Conservation (phyloP, 1,140 invertebrate genomes). For the Antheraea mylitta region DNA sequence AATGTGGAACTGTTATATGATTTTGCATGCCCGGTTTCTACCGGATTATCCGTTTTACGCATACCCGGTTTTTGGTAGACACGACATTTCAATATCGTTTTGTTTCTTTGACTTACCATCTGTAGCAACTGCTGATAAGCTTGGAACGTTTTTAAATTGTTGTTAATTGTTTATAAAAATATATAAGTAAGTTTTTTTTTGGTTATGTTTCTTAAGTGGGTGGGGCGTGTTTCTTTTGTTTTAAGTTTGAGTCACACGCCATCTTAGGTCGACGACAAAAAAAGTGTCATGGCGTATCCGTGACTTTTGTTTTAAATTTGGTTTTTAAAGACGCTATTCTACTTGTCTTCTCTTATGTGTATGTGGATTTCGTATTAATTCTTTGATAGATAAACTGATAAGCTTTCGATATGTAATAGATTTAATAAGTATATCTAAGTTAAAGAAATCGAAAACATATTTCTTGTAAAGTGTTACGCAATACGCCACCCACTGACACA, state of each 20-base stretch:
- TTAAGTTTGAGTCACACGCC: slow-evolving; percentile 62
- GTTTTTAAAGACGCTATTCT: not conserved
- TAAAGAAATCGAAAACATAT: not conserved
- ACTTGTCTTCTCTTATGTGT: not conserved
- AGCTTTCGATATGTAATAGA: not conserved
- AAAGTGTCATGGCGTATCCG: slow-evolving; percentile 71
- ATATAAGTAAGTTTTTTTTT: slow-evolving; percentile 26
- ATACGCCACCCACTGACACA: slow-evolving; percentile 1
- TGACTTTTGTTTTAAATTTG: slow-evolving; percentile 56
- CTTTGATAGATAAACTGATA: not conserved
- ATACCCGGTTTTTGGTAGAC: not conserved
- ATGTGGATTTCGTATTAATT: not conserved
- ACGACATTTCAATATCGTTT: not conserved
- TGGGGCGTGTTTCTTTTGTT: slow-evolving; percentile 72
- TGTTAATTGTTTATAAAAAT: not conserved
- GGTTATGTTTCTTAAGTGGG: slow-evolving; percentile 37
- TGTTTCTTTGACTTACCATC: not conserved
- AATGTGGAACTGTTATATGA: slow-evolving; percentile 64
- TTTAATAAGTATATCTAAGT: not conserved
- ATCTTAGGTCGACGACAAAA: slow-evolving; percentile 73
- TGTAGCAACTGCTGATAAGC: too few species aligned
- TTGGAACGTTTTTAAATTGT: not conserved
- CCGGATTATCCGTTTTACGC: slow-evolving; percentile 44
- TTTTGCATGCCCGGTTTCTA: slow-evolving; percentile 5
- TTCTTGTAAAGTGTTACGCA: not conserved